Evolutionary conservation across 2,888 invertebrate genomes (phyloP), one percentile per base, ranked within the genome.

Genomic region (Drosophila pseudotalamancana): DNA sequence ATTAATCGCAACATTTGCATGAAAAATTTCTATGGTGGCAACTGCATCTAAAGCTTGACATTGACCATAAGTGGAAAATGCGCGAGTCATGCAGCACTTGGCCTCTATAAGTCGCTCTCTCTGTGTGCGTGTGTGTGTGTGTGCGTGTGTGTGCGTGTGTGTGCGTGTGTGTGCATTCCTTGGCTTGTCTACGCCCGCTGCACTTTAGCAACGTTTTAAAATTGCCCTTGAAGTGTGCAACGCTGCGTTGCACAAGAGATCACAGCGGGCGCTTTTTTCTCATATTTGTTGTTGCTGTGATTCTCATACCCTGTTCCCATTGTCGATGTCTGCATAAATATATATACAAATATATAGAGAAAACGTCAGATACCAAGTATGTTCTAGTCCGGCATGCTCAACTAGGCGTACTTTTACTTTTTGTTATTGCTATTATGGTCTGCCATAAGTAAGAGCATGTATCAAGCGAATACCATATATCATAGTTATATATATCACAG

Each of bases 231-330:
- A 62, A 66, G 43, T 54, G 25, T 31, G 66, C 61, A 16, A 71
- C 66, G 72, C 66, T 62, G 72, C 61, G 49, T 43, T 72, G 66
- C 72, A 72, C 72, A 60, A 39, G 48, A 57, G 61, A 34, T 50
- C 49, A 64, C 25, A 46, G 12, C 27, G 19, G 21, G 21, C 49
- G 21, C 31, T 5, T 14, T 18, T 35, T 54, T 57, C 40, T 56
- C 31, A 45, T 34, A 39, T 32, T 25, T 31, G 3, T 14, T 11
- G 1, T 19, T 29, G 5, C 23, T 51, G 6, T 9, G 11, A 19
- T 14, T 27, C 6, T 6, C n/a, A 56, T 39, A 39, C 55, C 12
- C 55, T 56, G 32, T 32, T 19, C 3, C 0, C 31, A 32, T 21
- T n/a, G n/a, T 4, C 11, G 3, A 8, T 8, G 14, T 1, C 12